Evolutionary conservation across 1,140 invertebrate genomes (phyloP), one percentile per base, ranked within the genome.

Genomic region (Aphaenogaster ashmeadi): DNA sequence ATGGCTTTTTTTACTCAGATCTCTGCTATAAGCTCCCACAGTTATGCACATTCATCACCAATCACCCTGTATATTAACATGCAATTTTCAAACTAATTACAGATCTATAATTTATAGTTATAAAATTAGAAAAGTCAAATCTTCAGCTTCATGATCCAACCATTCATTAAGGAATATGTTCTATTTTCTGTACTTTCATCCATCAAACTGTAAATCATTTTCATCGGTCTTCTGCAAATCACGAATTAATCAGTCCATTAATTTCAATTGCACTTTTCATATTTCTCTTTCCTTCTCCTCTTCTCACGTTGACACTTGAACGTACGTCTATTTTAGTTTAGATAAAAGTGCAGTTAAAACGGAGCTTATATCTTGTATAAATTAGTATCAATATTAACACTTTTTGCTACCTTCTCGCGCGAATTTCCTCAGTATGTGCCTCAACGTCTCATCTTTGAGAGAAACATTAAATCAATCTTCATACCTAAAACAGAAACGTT

Each of bases 391-490:
- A 33, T 79, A 1, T 58, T 36, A 33, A 18, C 15, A 33, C 18
- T 15, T 74, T 54, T 56, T 13, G 7, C 9, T 75, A 15, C 1
- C 11, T 33, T 9, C 8, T 81, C 27, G 58, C 44, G 33, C 47
- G 52, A 67, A 84, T 56, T 56, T 18, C 11, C n/a, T 52, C 36
- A 92, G 9, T 38, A 92, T 75, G 11, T 72, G 36, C 62, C 52
- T 84, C 0, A 93, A 44, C 13, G 27, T 81, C 15, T 88, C 67
- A 36, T 93, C 92, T 27, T 27, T 27, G 27, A 27, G 27, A 27
- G n/a, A 90, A 90, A 36, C 71, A 86, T 1, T 86, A 50, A 0
- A 87, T 38, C 5, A 93, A 47, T 92, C 88, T 54, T 93, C 92
- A 62, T 93, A 93, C 11, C 90, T 89, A 13, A 62, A 36, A 47